A percentile compares a stretch with the other conserved stretches of the same genome.
phyloP scores from a whole-genome alignment of 30 jellyfish, hydroid and myxozoan species.

The Aurelia aurita complex sp. Pacific region DNA sequence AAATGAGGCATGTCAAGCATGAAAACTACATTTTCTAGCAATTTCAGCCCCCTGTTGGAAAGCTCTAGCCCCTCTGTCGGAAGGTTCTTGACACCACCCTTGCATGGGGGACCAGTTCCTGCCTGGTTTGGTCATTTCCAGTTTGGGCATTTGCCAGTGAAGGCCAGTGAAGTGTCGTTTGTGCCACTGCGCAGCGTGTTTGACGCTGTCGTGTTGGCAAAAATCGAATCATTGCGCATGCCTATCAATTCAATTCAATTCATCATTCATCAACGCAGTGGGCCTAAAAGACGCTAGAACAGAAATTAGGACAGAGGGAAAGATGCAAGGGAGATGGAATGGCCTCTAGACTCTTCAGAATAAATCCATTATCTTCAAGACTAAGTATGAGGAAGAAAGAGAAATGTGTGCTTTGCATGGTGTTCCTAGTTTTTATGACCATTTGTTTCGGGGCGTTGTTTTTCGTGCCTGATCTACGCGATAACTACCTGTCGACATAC shows the following conservation, averaged over 20 bases:
- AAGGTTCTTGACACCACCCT: too few relatives aligned
- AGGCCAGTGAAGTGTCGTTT: too few relatives aligned
- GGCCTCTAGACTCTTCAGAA: conserved; percentile 53
- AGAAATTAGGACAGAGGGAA: too few relatives aligned
- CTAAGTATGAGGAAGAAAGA: conserved; percentile 83
- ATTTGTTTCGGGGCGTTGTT: conserved; percentile 85
- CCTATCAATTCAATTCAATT: conserved; percentile 1
- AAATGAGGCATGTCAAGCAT: too few relatives aligned
- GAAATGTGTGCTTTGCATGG: conserved; percentile 61
- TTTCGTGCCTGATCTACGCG: conserved; percentile 82
- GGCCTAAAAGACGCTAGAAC: neutral
- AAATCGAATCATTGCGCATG: conserved; percentile 9
- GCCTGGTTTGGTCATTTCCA: too few relatives aligned
- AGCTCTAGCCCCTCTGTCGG: too few relatives aligned
- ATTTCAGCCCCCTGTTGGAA: too few relatives aligned
- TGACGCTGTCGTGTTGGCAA: neutral
- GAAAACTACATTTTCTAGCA: too few relatives aligned
- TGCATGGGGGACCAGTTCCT: too few relatives aligned
- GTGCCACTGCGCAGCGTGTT: too few relatives aligned
- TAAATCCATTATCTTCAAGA: conserved; percentile 56
- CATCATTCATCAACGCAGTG: neutral
- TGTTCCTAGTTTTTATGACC: conserved; percentile 62
- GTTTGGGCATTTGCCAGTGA: too few relatives aligned
- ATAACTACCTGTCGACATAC: conserved; percentile 44
- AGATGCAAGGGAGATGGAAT: conserved; percentile 10